Conservation (phyloP, 2,113 vertebrate species). For the Cynoglossus semilaevis region DNA sequence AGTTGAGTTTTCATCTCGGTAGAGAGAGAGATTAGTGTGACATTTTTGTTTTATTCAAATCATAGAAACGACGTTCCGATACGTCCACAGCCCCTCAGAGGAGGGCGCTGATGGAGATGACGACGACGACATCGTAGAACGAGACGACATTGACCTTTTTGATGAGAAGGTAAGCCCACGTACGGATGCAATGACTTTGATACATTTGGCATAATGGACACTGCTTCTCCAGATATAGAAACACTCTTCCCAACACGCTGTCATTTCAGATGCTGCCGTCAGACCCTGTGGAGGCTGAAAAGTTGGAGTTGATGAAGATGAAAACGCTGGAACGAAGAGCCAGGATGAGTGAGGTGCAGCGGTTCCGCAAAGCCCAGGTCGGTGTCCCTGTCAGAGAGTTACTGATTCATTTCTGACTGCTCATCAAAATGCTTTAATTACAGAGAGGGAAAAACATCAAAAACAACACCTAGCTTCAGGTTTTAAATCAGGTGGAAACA, state of each 20-base stretch:
- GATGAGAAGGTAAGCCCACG: conserved; percentile 63
- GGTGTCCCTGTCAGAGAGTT: conserved; percentile 2
- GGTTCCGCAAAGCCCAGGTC: conserved; percentile 89
- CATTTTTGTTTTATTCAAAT: not conserved
- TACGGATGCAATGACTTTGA: not conserved
- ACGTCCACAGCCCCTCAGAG: conserved; percentile 52
- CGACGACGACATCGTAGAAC: conserved; percentile 37
- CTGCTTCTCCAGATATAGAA: not conserved
- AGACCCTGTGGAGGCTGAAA: conserved; percentile 64
- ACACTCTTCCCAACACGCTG: not conserved
- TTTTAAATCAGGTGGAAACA: too few relatives aligned
- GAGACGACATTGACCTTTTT: conserved; percentile 51
- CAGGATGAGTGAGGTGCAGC: conserved; percentile 82
- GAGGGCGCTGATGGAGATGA: conserved; percentile 71
- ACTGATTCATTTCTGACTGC: too few relatives aligned
- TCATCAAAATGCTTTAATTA: too few relatives aligned
- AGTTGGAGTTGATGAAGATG: conserved; percentile 77
- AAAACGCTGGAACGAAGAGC: conserved; percentile 79
- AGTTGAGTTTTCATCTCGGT: not conserved
- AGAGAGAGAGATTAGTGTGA: not conserved
- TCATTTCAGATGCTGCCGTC: conserved; percentile 53
- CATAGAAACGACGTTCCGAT: conserved; percentile 54
- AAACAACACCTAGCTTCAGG: too few relatives aligned
- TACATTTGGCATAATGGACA: not conserved
- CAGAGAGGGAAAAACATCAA: too few relatives aligned